Conservation (phyloP, 2,888 invertebrate species). For the Augiades crinisus region DNA sequence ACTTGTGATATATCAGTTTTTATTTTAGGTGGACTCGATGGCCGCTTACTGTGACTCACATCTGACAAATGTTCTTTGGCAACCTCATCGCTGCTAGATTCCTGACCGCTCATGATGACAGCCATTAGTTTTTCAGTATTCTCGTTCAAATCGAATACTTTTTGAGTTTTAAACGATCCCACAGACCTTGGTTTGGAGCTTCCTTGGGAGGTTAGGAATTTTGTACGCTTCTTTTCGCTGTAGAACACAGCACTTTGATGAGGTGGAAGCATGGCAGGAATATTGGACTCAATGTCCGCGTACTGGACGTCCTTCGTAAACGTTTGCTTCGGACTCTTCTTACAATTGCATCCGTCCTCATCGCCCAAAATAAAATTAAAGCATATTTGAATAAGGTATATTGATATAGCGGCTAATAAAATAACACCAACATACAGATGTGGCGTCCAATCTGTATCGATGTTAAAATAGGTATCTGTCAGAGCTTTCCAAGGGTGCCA, state of each 20-base stretch:
- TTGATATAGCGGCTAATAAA: conserved; percentile 44
- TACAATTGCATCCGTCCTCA: conserved; percentile 47
- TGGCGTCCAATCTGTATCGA: conserved; percentile 58
- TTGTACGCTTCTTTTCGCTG: conserved; percentile 39
- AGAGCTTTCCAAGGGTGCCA: conserved; percentile 60
- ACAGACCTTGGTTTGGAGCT: conserved; percentile 45
- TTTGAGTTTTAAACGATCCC: conserved; percentile 49
- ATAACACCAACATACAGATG: conserved; percentile 51
- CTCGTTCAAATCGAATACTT: conserved; percentile 65
- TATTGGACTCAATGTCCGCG: conserved; percentile 46
- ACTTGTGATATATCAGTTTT: conserved; percentile 61
- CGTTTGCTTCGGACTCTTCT: conserved; percentile 9
- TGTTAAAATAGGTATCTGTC: conserved; percentile 45
- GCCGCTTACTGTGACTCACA: conserved; percentile 29
- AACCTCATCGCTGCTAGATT: conserved; percentile 36
- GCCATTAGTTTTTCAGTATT: conserved; percentile 62
- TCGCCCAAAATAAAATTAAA: conserved; percentile 54
- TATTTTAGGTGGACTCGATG: conserved; percentile 58
- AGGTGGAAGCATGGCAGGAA: conserved; percentile 47
- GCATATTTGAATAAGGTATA: conserved; percentile 57
- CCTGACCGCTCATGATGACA: conserved; percentile 50
- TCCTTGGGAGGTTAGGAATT: too few species aligned
- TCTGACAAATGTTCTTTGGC: conserved; percentile 24
- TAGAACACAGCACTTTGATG: conserved; percentile 43
- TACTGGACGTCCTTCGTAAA: conserved; percentile 40